Conservation (phyloP, 37 sponge, comb jelly and placozoan species). For the Ianthella basta region DNA sequence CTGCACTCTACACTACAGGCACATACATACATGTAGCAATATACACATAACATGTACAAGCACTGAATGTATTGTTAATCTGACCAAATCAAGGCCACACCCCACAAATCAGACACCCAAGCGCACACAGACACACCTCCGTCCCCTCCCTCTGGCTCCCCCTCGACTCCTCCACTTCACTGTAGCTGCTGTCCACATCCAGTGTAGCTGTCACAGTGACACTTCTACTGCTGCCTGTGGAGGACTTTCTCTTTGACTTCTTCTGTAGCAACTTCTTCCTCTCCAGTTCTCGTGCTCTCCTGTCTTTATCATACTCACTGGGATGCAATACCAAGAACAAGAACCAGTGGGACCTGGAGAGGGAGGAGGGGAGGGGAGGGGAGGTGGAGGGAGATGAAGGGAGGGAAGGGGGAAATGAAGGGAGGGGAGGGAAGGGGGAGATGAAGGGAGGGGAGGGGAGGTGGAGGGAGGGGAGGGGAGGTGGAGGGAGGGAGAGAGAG, state of each 20-base stretch:
- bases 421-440: not conserved
- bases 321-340: constrained; percentile 6
- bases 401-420: not conserved
- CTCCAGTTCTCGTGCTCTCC: not conserved
- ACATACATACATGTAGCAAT: too few species aligned
- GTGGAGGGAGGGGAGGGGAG: too few species aligned
- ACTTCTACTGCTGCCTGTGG: too few species aligned
- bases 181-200: too few species aligned
- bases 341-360: constrained; percentile 17
- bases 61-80: too few species aligned
- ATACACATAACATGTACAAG: too few species aligned
- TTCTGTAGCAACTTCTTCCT: not conserved
- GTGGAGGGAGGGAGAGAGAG: too few species aligned
- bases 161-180: too few species aligned
- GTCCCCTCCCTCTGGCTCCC: not conserved
- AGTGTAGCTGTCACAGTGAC: too few species aligned
- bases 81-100: too few species aligned
- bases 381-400: not conserved
- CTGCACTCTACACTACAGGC: too few species aligned
- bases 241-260: not conserved
- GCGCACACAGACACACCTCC: constrained; percentile 22
- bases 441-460: not conserved
- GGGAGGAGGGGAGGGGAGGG: not conserved
- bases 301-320: not conserved
- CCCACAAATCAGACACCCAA: not conserved